phyloP scores from a whole-genome alignment of 1,140 invertebrate species.

The Drosophila pectinifera region DNA sequence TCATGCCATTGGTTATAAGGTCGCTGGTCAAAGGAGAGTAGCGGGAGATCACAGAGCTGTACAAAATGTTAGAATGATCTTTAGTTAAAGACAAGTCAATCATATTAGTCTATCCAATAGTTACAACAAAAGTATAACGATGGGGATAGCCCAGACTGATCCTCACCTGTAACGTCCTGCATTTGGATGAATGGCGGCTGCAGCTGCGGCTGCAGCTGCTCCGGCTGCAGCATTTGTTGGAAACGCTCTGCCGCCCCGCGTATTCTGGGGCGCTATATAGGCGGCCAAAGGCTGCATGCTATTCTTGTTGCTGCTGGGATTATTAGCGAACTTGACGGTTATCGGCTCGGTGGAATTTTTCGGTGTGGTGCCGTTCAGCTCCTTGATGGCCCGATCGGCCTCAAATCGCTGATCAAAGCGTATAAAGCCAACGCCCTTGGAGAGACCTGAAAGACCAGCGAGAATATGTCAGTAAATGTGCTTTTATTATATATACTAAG shows the following conservation, averaged over 20 bases:
- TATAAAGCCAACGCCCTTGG: constrained; percentile 99
- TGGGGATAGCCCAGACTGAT: background rate
- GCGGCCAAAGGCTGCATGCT: constrained; percentile 96
- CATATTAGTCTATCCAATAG: background rate
- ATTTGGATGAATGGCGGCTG: constrained; percentile 92
- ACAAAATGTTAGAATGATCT: background rate
- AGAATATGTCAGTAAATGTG: background rate
- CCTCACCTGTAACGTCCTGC: constrained; percentile 94
- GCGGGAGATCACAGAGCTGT: constrained; percentile 86
- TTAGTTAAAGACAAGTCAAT: background rate
- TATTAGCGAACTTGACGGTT: constrained; percentile 99
- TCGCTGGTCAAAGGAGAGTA: constrained; percentile 98
- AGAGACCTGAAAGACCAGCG: constrained; percentile 90
- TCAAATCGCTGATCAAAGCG: constrained; percentile 99
- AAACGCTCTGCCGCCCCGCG: constrained; percentile 90
- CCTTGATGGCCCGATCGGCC: constrained; percentile 98
- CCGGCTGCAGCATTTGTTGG: constrained; percentile 89
- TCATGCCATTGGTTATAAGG: constrained; percentile 93
- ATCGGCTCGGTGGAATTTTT: constrained; percentile 98
- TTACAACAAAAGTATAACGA: background rate
- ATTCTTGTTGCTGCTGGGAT: constrained; percentile 98
- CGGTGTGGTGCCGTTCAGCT: constrained; percentile 98
- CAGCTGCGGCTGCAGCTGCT: constrained; percentile 86
- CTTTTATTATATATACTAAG: too few species aligned
- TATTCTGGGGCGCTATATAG: constrained; percentile 92